A percentile compares a stretch with the other conserved stretches of the same genome.
These are phyloP conservation scores for Arnoldichthys spilopterus DNA, from an alignment of 2,797 vertebrate genomes.

Conservation along the genomic window DNA sequence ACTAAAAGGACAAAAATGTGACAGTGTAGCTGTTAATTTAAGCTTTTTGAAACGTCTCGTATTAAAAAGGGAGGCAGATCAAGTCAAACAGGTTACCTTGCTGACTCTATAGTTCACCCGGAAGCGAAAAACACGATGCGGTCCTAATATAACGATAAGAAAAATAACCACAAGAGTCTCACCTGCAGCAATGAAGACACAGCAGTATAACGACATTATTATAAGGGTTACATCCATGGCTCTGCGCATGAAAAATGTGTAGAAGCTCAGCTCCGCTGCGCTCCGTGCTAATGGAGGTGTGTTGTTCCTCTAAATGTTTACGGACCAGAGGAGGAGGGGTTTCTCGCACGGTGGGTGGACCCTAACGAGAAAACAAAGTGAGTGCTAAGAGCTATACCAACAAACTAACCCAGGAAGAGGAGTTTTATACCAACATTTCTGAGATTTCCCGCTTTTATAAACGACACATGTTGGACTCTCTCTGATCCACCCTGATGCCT, in stretches of 20 bases:
- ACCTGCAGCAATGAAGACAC: background rate
- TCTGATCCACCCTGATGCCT: no score
- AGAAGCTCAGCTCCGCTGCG: background rate
- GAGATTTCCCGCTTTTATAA: no score
- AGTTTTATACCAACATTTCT: no score
- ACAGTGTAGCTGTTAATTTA: no score
- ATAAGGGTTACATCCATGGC: slow-evolving; percentile 7
- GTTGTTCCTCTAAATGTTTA: slow-evolving; percentile 9
- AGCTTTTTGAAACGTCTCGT: no score
- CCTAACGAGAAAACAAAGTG: slow-evolving; percentile 11
- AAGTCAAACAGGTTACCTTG: background rate
- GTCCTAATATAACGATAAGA: background rate
- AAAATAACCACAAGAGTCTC: background rate
- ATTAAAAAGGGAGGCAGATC: no score
- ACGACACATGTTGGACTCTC: no score
- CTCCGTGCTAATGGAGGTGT: background rate
- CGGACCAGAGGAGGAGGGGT: background rate
- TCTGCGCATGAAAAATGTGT: no score
- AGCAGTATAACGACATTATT: background rate
- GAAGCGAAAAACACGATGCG: background rate
- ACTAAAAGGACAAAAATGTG: no score
- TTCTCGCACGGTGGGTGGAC: background rate
- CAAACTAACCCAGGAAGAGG: no score
- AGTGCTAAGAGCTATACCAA: background rate
- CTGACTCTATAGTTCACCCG: background rate